Conservation (phyloP, 2,888 invertebrate species). For the Aradus depressus region DNA sequence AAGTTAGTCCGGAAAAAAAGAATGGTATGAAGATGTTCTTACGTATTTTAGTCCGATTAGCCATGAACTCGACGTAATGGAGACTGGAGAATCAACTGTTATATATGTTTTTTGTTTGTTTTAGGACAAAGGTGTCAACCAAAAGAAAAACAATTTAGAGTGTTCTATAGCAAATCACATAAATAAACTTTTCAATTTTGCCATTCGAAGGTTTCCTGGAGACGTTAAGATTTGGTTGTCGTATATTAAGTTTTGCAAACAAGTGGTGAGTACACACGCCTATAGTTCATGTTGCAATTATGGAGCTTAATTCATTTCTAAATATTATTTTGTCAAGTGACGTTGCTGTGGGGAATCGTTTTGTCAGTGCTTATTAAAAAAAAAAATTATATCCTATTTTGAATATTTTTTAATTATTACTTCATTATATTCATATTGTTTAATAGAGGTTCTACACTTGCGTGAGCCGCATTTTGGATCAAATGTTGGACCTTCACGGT, state of each 20-base stretch:
- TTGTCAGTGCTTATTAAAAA: too few relatives aligned
- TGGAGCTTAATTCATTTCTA: too few relatives aligned
- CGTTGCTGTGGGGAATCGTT: too few relatives aligned
- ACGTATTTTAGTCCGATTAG: too few relatives aligned
- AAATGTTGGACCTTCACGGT: conserved; percentile 52
- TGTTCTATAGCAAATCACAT: conserved; percentile 57
- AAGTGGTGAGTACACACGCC: conserved; percentile 41
- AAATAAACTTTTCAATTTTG: conserved; percentile 60
- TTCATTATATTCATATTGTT: conserved; percentile 3
- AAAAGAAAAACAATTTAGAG: conserved; percentile 56
- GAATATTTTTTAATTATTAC: too few relatives aligned
- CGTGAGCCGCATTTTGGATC: conserved; percentile 37
- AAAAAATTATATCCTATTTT: background rate
- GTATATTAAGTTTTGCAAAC: conserved; percentile 66
- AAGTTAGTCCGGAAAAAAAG: conserved; percentile 52
- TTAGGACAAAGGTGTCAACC: conserved; percentile 42
- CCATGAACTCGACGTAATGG: too few relatives aligned
- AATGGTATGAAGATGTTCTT: conserved; percentile 35
- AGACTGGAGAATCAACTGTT: background rate
- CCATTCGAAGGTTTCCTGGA: conserved; percentile 54
- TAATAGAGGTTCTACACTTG: conserved; percentile 35
- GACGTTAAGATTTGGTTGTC: conserved; percentile 65
- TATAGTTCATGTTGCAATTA: background rate
- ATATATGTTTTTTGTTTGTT: conserved; percentile 20
- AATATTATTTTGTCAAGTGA: too few relatives aligned